phyloP scores from a whole-genome alignment of 2,888 invertebrate genomes.

The Plemyria rubiginata region DNA sequence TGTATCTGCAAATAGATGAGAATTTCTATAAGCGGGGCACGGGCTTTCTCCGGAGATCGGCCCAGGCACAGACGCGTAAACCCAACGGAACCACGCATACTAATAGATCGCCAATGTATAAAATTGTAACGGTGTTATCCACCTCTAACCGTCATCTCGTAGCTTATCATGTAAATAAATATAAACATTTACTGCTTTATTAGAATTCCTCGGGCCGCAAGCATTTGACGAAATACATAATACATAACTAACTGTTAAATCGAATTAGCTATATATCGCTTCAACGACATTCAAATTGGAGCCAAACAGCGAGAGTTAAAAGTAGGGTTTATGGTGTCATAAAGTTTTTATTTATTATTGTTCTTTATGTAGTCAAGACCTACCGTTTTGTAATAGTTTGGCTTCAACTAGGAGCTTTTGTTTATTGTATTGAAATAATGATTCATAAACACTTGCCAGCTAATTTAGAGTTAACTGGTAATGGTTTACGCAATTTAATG shows the following conservation, averaged over 20 bases:
- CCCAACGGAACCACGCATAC: constrained; percentile 74
- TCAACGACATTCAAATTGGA: constrained; percentile 49
- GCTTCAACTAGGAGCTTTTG: constrained; percentile 45
- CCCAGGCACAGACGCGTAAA: constrained; percentile 58
- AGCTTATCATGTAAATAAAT: constrained; percentile 67
- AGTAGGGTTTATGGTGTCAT: constrained; percentile 51
- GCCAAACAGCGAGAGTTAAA: constrained; percentile 46
- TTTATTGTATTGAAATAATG: constrained; percentile 67
- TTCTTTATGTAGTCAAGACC: constrained; percentile 37
- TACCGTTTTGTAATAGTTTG: constrained; percentile 41
- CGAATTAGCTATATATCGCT: constrained; percentile 53
- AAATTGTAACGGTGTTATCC: constrained; percentile 78
- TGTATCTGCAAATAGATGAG: constrained; percentile 62
- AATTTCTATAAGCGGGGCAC: constrained; percentile 68
- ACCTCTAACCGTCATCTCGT: constrained; percentile 61
- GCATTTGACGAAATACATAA: constrained; percentile 69
- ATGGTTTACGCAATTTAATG: constrained; percentile 78
- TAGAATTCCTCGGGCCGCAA: constrained; percentile 64
- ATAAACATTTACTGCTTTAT: constrained; percentile 76
- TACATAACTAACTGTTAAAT: constrained; percentile 68
- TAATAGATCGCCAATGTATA: constrained; percentile 74
- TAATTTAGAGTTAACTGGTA: constrained; percentile 71
- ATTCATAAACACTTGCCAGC: constrained; percentile 73
- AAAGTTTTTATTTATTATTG: constrained; percentile 48
- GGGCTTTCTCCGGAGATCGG: constrained; percentile 74